phyloP scores from a whole-genome alignment of 2,113 vertebrate genomes.

The Phrynocephalus versicolor region DNA sequence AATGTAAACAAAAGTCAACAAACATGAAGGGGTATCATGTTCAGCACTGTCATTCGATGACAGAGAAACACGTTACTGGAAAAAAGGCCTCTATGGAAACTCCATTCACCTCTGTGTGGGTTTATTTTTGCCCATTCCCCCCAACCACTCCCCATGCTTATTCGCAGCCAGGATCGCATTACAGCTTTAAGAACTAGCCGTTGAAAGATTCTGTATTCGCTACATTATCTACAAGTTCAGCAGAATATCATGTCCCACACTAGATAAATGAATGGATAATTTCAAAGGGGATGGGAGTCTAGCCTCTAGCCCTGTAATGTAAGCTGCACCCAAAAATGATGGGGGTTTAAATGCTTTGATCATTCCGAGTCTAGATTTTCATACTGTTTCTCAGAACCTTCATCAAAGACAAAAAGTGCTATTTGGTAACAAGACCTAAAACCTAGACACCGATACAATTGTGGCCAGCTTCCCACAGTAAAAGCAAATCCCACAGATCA shows the following conservation, averaged over 20 bases:
- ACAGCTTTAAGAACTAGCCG: slow-evolving; percentile 50
- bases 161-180: slow-evolving; percentile 53
- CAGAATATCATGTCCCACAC: slow-evolving; percentile 49
- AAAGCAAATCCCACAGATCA: slow-evolving; percentile 58
- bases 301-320: slow-evolving; percentile 58
- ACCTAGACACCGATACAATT: slow-evolving; percentile 64
- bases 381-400: slow-evolving; percentile 54
- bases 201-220: slow-evolving; percentile 63
- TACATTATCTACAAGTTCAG: slow-evolving; percentile 42
- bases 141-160: slow-evolving; percentile 5
- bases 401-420: slow-evolving; percentile 58
- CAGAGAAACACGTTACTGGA: slow-evolving; percentile 8
- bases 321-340: slow-evolving; percentile 58
- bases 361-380: slow-evolving; percentile 54
- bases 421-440: slow-evolving; percentile 53
- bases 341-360: slow-evolving; percentile 50
- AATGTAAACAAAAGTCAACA: slow-evolving; percentile 4
- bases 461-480: slow-evolving; percentile 50
- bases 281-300: slow-evolving; percentile 58
- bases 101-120: slow-evolving; percentile 2
- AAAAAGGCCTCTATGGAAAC: not conserved
- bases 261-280: slow-evolving; percentile 60
- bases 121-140: slow-evolving; percentile 11
- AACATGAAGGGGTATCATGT: not conserved
- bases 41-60: not conserved